Evolutionary conservation across 2,888 invertebrate species (phyloP), one percentile per base, ranked within the genome.

Genomic region (Lordiphosa andalusiaca): DNA sequence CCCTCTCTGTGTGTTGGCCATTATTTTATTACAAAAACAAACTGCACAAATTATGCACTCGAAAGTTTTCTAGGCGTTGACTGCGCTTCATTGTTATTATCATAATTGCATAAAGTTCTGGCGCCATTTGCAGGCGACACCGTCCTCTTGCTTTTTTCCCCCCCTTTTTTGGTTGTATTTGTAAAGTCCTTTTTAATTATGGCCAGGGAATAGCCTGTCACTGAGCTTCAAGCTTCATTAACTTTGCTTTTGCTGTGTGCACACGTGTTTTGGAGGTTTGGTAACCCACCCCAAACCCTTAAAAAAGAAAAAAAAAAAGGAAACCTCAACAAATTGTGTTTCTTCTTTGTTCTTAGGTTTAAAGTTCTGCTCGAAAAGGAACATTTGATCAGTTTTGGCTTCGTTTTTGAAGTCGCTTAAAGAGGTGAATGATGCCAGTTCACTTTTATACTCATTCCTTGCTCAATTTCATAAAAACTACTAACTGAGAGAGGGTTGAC

Each of bases 31-130:
- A 77, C 69, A 37, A 36, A 63, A 52, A 46, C 54, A 51, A 63
- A 60, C 49, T 41, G 40, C 33, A 66, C 62, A 66, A 53, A 59
- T 68, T 64, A 58, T 69, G 69, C 67, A 71, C 71, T 63, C 37
- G 50, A 47, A 65, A 64, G 39, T 40, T 65, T 59, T 51, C 51
- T 39, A 59, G 63, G 63, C 53, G 57, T 63, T 65, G 58, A 38
- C 53, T 40, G 59, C 55, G 44, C 50, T 58, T 71, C 77, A 73
- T 80, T 80, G 80, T 84, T 84, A 84, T 81, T 84, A 81, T 75
- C 83, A 84, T 81, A 81, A 81, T 81, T 81, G 84, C 82, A 82
- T 71, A 72, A 81, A 73, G 69, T 73, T 55, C 39, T 35, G 66
- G 66, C 54, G 66, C 62, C 78, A 67, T 69, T 78, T 66, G 75